A percentile compares a stretch with the other conserved stretches of the same genome.
Conservation (phyloP, 2,888 invertebrate species). For the Chaetogeoica ovagalla region DNA sequence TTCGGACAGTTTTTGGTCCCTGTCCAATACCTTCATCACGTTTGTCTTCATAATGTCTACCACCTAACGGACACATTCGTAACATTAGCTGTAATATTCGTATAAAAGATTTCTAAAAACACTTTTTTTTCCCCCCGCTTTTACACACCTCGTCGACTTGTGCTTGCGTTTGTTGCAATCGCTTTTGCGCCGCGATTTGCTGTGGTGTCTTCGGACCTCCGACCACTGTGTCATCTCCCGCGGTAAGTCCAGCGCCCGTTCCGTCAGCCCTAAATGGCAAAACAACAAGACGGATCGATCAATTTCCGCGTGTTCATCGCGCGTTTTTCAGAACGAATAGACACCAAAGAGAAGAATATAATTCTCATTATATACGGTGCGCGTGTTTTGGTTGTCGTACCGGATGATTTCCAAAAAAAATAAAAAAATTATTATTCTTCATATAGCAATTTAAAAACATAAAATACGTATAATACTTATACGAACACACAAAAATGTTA, state of each 20-base stretch:
- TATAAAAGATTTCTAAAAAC: too few relatives aligned
- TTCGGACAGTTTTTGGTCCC: slow-evolving; percentile 93
- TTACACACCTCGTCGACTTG: slow-evolving; percentile 73
- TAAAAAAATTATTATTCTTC: too few relatives aligned
- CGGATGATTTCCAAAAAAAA: too few relatives aligned
- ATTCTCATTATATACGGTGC: too few relatives aligned
- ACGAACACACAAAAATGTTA: too few relatives aligned
- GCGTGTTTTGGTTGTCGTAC: too few relatives aligned
- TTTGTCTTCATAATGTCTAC: slow-evolving; percentile 95
- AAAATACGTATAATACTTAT: too few relatives aligned
- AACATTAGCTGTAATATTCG: too few relatives aligned
- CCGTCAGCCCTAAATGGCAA: slow-evolving; percentile 37
- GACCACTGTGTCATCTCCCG: slow-evolving; percentile 77
- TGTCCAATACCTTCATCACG: slow-evolving; percentile 92
- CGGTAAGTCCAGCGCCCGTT: slow-evolving; percentile 66
- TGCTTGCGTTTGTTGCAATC: slow-evolving; percentile 82
- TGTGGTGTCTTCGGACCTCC: slow-evolving; percentile 86
- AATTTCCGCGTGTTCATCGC: background rate
- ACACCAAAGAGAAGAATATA: too few relatives aligned
- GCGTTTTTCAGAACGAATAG: background rate
- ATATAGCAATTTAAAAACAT: too few relatives aligned
- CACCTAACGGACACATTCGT: slow-evolving; percentile 64
- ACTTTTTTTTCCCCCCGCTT: background rate
- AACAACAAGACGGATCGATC: background rate
- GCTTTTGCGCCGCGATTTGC: slow-evolving; percentile 80